Base-by-base conservation (phyloP, 2,113 vertebrate genomes). In the Phrynosoma blainvillii region DNA sequence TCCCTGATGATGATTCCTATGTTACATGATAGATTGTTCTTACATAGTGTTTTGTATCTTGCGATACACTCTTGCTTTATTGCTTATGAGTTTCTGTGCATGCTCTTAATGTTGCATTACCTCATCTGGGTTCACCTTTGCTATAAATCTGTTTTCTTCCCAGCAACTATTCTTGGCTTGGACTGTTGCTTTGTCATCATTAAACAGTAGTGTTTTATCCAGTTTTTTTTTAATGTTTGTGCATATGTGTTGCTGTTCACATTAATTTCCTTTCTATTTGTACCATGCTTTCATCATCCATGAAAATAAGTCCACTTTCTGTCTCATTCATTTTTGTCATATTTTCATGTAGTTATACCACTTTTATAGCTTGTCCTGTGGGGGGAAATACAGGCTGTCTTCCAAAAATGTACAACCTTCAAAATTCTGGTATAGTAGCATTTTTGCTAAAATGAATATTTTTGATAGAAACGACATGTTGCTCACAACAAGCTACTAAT, bases 181-280 rank as follows among this genome's bases (percentile, higher is more conserved):
- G 75, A 76, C 73, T 32, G 76, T 90, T 74, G 30, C 87, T 81
- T 52, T 4, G 73, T 4, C n/a, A 40, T n/a, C 36, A 32, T 86
- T 88, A 86, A 74, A 83, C 87, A 42, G 75, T 0, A 75, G 0
- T n/a, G 52, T 47, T 81, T 6, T 21, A 32, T 62, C 52, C 16
- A 13, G 76, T 16, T 90, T 90, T 70, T 40, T 10, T 47, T 40
- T 10, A 86, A 23, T 71, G 25, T 89, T 84, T 71, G 0, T 79
- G 73, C 85, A 76, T 93, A 93, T 94, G 88, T 83, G 93, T 90
- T 84, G 40, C 89, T 88, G 84, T 18, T 87, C 47, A 88, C 91
- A 59, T 54, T 91, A 75, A 62, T 89, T 70, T 79, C 88, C 86
- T 93, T n/a, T 47, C 47, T 47, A 47, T 47, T 47, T 76, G 3